Conservation (phyloP, 2,113 vertebrate genomes). For the Lepus timidus region DNA sequence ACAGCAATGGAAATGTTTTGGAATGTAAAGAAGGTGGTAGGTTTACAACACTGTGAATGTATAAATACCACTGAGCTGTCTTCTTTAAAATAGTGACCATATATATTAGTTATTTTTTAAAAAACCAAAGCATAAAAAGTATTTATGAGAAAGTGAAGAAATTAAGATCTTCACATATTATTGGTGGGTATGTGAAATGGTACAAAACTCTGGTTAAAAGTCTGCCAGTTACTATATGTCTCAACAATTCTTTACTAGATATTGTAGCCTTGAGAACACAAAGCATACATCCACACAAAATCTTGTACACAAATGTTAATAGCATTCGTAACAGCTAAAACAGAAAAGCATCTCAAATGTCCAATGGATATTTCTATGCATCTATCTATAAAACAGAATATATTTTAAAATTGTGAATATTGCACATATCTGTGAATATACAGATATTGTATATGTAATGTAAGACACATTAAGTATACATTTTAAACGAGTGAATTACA, state of each 20-base stretch:
- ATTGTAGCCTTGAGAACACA: not conserved
- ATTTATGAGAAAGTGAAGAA: slow-evolving; percentile 13
- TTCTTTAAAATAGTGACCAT: not conserved
- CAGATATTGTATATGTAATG: no score
- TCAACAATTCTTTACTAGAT: not conserved
- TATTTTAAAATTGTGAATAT: not conserved
- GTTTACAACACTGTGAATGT: not conserved
- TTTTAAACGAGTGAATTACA: not conserved
- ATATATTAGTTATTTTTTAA: not conserved
- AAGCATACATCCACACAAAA: not conserved
- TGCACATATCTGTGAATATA: not conserved
- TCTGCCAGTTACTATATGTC: not conserved
- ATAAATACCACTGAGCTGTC: not conserved
- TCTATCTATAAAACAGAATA: not conserved
- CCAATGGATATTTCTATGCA: not conserved
- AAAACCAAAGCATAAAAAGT: not conserved
- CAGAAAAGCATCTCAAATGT: slow-evolving; percentile 8
- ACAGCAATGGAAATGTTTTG: not conserved
- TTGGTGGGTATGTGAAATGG: not conserved
- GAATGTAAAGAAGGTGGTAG: not conserved
- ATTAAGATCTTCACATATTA: not conserved
- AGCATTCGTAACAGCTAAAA: not conserved
- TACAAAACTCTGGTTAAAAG: not conserved
- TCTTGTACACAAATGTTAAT: not conserved
- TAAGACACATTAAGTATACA: not conserved